Base-by-base conservation (phyloP, 2,113 vertebrate species). In the Sitta europaea region DNA sequence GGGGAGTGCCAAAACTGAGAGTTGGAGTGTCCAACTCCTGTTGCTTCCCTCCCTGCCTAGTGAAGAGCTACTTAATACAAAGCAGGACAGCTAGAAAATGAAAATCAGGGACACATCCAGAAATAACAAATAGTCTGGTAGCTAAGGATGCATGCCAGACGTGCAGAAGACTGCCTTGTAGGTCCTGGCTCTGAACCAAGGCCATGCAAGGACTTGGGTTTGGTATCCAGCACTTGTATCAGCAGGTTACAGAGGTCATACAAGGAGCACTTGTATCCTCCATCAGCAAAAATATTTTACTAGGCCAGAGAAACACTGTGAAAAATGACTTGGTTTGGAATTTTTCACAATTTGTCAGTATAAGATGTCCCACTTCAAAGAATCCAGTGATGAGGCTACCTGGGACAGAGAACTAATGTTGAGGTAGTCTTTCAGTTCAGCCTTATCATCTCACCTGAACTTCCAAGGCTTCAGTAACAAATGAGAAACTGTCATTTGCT, bases 121-220 rank as follows among this genome's bases (percentile, higher is more conserved):
- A 92, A 97, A 96, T 77, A 97, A 97, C 86, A 97, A 96, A 95
- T 83, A 92, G 83, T 95, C 72, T 95, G 72, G 96, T 96, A 97
- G 96, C 94, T 92, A 94, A 96, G 92, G 75, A 93, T 83, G 74
- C 62, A 35, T 97, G 88, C 88, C 96, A 97, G 91, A 88, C 65
- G 6, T 71, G 88, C 55, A 92, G 79, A 96, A 94, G 33, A 80
- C 94, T 51, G 86, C 83, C 40, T 95, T 92, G 95, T 95, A 96
- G 94, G 92, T 96, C 95, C 95, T 97, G 95, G 94, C 91, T 94
- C 72, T 86, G 72, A 90, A 86, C 28, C 91, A 94, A 97, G 92
- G 96, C 91, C 88, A 92, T 33, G 75, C 91, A 90, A 94, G 92
- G 95, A 95, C 75, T 90, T 31, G 2, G 51, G 67, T 92, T 93